Evolutionary conservation across 2,888 invertebrate species (phyloP), one percentile per base, ranked within the genome.

Genomic region (Choreutis nemorana): DNA sequence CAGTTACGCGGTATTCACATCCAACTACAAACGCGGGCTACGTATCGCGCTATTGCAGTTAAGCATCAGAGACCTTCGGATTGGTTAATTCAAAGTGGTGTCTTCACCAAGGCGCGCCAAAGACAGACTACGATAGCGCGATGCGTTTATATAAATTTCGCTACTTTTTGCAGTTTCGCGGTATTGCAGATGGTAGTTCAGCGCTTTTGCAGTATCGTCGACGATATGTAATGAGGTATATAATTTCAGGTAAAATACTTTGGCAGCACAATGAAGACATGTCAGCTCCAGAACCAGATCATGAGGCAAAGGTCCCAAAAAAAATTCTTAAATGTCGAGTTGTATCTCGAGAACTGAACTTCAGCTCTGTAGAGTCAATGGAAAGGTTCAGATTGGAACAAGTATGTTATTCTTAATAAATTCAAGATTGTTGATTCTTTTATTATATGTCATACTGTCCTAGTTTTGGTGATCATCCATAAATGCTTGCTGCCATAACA

Each of bases 191-290:
- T n/a, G n/a, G n/a, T n/a, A n/a, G n/a, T n/a, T n/a, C n/a, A n/a
- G n/a, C n/a, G n/a, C n/a, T n/a, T n/a, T n/a, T n/a, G n/a, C n/a
- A n/a, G n/a, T n/a, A n/a, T n/a, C n/a, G n/a, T n/a, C n/a, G n/a
- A n/a, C n/a, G n/a, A n/a, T n/a, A n/a, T n/a, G n/a, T n/a, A n/a
- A n/a, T n/a, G 8, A n/a, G 28, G n/a, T 11, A 5, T 16, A 30
- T 15, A n/a, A 28, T 55, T 55, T 2, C 45, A 80, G 98, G 97
- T 9, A 91, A 93, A 65, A 86, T 98, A 35, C 82, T 97, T 15
- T 99, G 98, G 98, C 97, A 98, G 63, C 94, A 94, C 41, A 92
- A 90, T 56, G 96, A 97, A 60, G 97, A 99, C 63, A 82, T 99
- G 86, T 91, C 96, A 5, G 82, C 85, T 24, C 90, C 96, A 3